These are phyloP conservation scores for Distichodus sexfasciatus DNA, from an alignment of 2,797 vertebrate species.

Conservation along the genomic window DNA sequence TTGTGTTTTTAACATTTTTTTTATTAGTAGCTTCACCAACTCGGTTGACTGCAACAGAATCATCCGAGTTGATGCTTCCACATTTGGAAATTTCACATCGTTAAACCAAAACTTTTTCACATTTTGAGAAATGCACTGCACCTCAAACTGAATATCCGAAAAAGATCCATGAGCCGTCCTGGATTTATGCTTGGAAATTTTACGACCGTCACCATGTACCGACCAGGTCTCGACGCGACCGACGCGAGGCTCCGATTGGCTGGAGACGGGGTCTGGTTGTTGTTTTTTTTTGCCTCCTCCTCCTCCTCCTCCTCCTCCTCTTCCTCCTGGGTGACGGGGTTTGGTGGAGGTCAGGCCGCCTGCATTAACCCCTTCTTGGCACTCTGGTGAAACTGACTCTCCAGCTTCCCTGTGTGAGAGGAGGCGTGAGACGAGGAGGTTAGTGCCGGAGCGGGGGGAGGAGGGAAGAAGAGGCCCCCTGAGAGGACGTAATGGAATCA, in stretches of 20 bases:
- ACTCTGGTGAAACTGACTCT: conserved; percentile 90
- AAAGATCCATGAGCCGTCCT: not conserved
- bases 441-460: conserved; percentile 72
- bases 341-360: conserved; percentile 64
- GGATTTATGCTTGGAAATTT: not conserved
- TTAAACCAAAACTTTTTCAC: too few relatives aligned
- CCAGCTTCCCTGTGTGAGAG: conserved; percentile 85
- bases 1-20: too few relatives aligned
- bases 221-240: not conserved
- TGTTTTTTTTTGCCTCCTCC: too few relatives aligned
- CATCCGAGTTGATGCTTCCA: too few relatives aligned
- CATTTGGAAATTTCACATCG: too few relatives aligned
- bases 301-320: conserved; percentile 51
- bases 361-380: conserved; percentile 94
- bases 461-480: too few relatives aligned
- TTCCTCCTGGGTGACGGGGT: conserved; percentile 41
- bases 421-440: conserved; percentile 54
- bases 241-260: conserved; percentile 19
- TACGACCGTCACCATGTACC: conserved; percentile 8
- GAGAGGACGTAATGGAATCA: too few relatives aligned
- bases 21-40: too few relatives aligned
- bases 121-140: conserved; percentile 32
- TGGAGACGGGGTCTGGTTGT: too few relatives aligned
- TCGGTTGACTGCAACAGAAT: too few relatives aligned
- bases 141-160: not conserved